A percentile compares a stretch with the other conserved stretches of the same genome.
phyloP scores from a whole-genome alignment of 2,113 vertebrate species.

The Ammodytes marinus region DNA sequence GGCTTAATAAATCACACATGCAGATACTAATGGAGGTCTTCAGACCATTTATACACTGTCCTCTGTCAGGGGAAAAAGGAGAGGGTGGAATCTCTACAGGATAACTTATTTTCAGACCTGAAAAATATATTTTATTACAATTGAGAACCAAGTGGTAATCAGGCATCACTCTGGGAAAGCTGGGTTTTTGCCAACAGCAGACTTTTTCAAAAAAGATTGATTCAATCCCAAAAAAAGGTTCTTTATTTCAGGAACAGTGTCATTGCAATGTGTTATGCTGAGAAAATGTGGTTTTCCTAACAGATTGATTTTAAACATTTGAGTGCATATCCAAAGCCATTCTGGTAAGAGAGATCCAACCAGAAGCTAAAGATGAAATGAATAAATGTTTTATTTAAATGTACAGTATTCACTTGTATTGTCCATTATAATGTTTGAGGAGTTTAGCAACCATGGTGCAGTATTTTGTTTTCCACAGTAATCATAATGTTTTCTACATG shows the following conservation, averaged over 20 bases:
- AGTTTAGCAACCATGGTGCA: background rate
- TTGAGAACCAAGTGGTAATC: conserved; percentile 42
- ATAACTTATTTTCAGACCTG: conserved; percentile 24
- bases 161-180: conserved; percentile 23
- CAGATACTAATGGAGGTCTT: conserved; percentile 58
- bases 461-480: background rate
- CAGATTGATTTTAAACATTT: background rate
- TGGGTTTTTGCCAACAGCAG: conserved; percentile 42
- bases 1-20: conserved; percentile 69
- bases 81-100: background rate
- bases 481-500: background rate
- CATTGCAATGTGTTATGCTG: background rate
- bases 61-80: conserved; percentile 1
- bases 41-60: conserved; percentile 60
- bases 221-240: conserved; percentile 15
- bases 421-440: no score
- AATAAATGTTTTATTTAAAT: no score
- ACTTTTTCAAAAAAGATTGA: conserved; percentile 46
- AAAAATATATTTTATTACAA: conserved; percentile 50
- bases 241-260: background rate
- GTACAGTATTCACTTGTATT: background rate
- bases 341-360: background rate
- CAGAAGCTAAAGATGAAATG: background rate
- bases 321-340: background rate
- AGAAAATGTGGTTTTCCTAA: background rate